Conservation (phyloP, 2,888 invertebrate species). For the Junonia oenone region DNA sequence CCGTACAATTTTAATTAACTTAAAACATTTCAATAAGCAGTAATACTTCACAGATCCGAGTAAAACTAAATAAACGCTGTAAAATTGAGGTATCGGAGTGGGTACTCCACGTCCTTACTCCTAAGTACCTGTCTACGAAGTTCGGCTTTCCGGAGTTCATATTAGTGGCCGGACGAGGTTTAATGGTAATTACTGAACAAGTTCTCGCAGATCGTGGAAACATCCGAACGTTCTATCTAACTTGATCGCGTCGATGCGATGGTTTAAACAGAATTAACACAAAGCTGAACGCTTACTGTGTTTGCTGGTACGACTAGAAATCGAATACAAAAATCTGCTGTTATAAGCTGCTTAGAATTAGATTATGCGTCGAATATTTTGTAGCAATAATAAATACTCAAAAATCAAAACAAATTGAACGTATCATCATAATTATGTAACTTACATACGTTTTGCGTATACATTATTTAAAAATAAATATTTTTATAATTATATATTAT, state of each 20-base stretch:
- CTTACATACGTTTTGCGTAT: no score
- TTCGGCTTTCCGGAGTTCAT: slow-evolving; percentile 13
- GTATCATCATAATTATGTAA: no score
- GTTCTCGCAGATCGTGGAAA: slow-evolving; percentile 13
- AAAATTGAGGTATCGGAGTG: slow-evolving; percentile 1
- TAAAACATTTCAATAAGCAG: no score
- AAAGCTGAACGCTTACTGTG: background rate
- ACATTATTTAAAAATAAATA: no score
- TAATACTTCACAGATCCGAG: background rate
- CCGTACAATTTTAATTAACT: no score
- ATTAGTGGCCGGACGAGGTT: slow-evolving; percentile 17
- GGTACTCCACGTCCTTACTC: slow-evolving; percentile 3
- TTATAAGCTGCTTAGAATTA: no score
- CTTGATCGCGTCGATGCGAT: background rate
- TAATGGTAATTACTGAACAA: slow-evolving; percentile 21
- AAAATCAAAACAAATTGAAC: no score
- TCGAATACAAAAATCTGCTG: no score
- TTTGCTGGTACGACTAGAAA: no score
- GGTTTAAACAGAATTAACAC: background rate
- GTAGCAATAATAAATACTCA: no score
- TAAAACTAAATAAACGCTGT: background rate
- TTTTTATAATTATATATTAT: no score
- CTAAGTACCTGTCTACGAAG: slow-evolving; percentile 26
- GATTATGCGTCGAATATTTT: no score
- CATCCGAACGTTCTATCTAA: background rate